Conservation (phyloP, 2,888 invertebrate genomes). For the Acanthopleura granulata region DNA sequence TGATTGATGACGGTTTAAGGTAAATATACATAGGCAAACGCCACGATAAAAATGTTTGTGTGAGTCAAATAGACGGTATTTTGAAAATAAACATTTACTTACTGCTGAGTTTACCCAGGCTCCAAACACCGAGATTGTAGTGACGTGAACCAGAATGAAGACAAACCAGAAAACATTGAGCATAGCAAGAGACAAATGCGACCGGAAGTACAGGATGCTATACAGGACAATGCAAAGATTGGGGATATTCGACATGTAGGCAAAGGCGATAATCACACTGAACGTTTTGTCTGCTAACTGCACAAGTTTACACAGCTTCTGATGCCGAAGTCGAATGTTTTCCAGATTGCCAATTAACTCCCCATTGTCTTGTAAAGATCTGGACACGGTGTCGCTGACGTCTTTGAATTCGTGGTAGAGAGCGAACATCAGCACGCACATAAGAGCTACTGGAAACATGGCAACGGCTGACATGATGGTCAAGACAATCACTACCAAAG, state of each 20-base stretch:
- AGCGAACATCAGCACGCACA: background rate
- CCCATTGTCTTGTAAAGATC: background rate
- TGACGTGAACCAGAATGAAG: constrained; percentile 39
- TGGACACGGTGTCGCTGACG: background rate
- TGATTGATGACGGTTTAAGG: too few species aligned
- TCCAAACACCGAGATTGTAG: constrained; percentile 35
- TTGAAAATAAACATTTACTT: constrained; percentile 5
- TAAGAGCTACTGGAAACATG: background rate
- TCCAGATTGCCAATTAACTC: constrained; percentile 34
- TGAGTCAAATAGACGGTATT: background rate
- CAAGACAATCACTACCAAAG: background rate
- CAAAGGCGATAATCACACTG: constrained; percentile 36
- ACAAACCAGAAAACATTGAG: constrained; percentile 42
- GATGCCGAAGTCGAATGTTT: constrained; percentile 47
- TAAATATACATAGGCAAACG: too few species aligned
- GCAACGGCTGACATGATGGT: background rate
- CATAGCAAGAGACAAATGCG: constrained; percentile 34
- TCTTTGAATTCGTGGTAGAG: constrained; percentile 2
- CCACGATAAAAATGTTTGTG: too few species aligned
- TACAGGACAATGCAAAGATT: constrained; percentile 42
- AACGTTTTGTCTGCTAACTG: constrained; percentile 37
- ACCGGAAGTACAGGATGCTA: constrained; percentile 36
- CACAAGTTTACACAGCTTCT: constrained; percentile 37
- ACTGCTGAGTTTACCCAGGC: constrained; percentile 45
- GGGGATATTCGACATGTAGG: constrained; percentile 37